Evolutionary conservation across 1,140 invertebrate species (phyloP), one percentile per base, ranked within the genome.

Genomic region (Anagrus nilaparvatae): DNA sequence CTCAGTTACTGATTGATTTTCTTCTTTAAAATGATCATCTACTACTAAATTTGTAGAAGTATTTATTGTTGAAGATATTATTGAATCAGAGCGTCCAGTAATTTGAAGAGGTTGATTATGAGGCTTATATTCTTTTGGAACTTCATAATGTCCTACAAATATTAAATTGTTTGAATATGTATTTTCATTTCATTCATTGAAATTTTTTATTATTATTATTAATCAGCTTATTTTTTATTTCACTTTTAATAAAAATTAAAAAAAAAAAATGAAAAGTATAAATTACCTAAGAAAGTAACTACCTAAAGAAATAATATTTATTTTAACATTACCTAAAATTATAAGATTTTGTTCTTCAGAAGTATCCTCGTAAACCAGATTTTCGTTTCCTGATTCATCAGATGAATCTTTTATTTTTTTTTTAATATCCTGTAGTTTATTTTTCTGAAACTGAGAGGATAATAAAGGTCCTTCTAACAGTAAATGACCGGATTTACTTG

Each of bases 81-180:
- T 48, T 23, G 60, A 55, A 57, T 69, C 60, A n/a, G 67, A 69
- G 6, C 62, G 61, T 18, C 76, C 73, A 7, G 73, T 67, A 23
- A 80, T 75, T 52, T 72, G 72, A 19, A 73, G 56, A 0, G 66
- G 66, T 29, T 71, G 63, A 34, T 63, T 64, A 27, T 61, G 59
- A 0, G 53, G 46, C 40, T 62, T 59, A 42, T 63, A 67, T 36
- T 65, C 66, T 1, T 47, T 40, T 1, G 60, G 86, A 40, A 91
- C 73, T 67, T 88, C 79, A 58, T 93, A 90, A 59, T 91, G 82
- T 3, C 83, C 82, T 50, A 21, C 75, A 54, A 53, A 76, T 59
- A 17, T 79, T 65, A 24, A 24, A 27, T 16, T 17, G 1, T 25
- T 36, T 18, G 21, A 13, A 44, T 9, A 24, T 21, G 18, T 32